Percentiles rank a stretch among this genome's conserved stretches.
Conservation (phyloP, 2,797 vertebrate species). For the Rhynchotus rufescens region DNA sequence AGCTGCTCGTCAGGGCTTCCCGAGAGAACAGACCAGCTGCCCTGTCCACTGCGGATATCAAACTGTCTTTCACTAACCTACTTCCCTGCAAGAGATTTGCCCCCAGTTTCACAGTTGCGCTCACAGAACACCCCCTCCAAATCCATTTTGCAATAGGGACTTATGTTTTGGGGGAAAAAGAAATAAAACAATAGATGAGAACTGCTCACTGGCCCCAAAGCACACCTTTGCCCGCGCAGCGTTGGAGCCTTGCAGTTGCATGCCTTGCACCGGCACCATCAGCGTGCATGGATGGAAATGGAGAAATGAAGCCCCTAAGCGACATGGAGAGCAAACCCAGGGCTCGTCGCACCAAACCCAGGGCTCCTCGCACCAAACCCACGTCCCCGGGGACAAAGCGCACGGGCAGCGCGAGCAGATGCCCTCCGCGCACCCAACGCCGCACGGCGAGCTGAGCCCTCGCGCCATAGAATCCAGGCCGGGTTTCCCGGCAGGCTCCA, state of each 20-base stretch:
- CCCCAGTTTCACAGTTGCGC: neutral
- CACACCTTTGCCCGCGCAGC: neutral
- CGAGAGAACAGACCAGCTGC: constrained; percentile 37
- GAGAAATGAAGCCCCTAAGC: neutral
- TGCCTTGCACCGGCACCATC: neutral
- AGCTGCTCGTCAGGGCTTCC: constrained; percentile 25
- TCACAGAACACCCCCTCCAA: neutral
- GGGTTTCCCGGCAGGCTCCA: constrained; percentile 90
- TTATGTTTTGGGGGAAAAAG: neutral
- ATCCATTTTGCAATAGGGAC: neutral
- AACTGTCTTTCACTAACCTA: constrained; percentile 45
- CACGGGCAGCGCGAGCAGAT: neutral
- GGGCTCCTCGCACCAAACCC: neutral
- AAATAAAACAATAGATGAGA: neutral
- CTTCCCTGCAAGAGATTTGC: constrained; percentile 43
- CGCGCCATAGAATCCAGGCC: constrained; percentile 86
- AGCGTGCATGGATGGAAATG: neutral
- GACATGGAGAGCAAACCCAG: neutral
- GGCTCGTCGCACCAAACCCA: neutral
- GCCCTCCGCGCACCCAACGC: neutral
- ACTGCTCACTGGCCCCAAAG: neutral
- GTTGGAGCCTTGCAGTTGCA: neutral
- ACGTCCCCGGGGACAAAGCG: neutral
- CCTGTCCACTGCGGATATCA: constrained; percentile 17
- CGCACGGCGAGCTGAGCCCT: too few relatives aligned